These are phyloP conservation scores for Philopedon plagiatum DNA, from an alignment of 2,888 invertebrate species.

Conservation along the genomic window DNA sequence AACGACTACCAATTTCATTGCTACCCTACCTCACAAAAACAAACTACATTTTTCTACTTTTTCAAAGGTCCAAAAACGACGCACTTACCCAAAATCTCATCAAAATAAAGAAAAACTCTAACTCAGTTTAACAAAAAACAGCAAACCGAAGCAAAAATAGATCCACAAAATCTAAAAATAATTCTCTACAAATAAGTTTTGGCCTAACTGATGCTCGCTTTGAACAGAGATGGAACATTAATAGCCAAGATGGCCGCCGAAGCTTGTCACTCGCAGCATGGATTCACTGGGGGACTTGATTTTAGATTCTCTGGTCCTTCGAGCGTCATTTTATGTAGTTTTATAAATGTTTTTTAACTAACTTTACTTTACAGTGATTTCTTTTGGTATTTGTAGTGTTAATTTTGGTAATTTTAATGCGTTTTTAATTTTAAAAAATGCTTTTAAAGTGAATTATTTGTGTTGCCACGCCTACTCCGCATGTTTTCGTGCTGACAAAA, in stretches of 20 bases:
- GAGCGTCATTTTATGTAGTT: slow-evolving; percentile 16
- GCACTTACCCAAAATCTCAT: slow-evolving; percentile 41
- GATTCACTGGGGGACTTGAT: slow-evolving; percentile 53
- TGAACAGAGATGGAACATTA: slow-evolving; percentile 58
- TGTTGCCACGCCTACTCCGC: slow-evolving; percentile 64
- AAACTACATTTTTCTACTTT: slow-evolving; percentile 37
- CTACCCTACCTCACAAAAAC: slow-evolving; percentile 23
- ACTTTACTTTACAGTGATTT: neutral
- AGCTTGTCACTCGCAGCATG: slow-evolving; percentile 47
- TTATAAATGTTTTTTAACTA: neutral
- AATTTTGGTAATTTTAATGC: neutral
- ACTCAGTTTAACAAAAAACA: slow-evolving; percentile 42
- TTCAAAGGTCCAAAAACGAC: slow-evolving; percentile 20
- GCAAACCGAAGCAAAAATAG: slow-evolving; percentile 44
- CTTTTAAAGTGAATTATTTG: slow-evolving; percentile 34
- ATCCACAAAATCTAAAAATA: slow-evolving; percentile 49
- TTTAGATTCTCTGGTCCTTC: slow-evolving; percentile 22
- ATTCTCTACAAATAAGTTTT: slow-evolving; percentile 37
- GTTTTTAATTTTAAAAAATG: neutral
- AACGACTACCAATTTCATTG: slow-evolving; percentile 6
- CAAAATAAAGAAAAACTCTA: slow-evolving; percentile 33
- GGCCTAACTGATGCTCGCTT: slow-evolving; percentile 38
- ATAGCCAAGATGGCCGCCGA: slow-evolving; percentile 63
- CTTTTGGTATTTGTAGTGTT: slow-evolving; percentile 4
- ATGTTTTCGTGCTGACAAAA: slow-evolving; percentile 63